phyloP scores from a whole-genome alignment of 2,888 invertebrate genomes.

The Colostygia pectinataria region DNA sequence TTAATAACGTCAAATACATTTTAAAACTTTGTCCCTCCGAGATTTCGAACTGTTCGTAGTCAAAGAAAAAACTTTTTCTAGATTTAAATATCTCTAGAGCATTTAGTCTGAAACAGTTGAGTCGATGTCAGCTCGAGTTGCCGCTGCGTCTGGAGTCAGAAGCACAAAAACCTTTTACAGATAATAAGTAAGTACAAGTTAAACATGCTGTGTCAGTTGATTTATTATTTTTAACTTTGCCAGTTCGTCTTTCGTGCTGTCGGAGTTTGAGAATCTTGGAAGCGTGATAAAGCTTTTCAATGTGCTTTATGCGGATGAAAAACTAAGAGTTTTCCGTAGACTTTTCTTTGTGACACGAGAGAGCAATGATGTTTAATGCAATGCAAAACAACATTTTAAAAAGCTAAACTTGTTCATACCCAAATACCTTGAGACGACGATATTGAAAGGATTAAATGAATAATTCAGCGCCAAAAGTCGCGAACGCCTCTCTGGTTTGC shows the following conservation, averaged over 20 bases:
- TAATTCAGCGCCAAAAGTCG: conserved; percentile 67
- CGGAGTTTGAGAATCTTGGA: conserved; percentile 19
- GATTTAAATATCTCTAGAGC: conserved; percentile 69
- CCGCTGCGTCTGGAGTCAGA: conserved; percentile 33
- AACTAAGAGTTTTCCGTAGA: neutral
- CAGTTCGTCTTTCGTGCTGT: conserved; percentile 27
- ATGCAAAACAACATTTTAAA: conserved; percentile 49
- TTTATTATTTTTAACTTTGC: conserved; percentile 36
- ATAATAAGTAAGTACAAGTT: conserved; percentile 36
- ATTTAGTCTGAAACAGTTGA: conserved; percentile 51
- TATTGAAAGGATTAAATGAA: conserved; percentile 76
- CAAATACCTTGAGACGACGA: conserved; percentile 54
- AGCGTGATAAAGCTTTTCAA: conserved; percentile 26
- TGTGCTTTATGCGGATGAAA: conserved; percentile 18
- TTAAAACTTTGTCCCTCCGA: conserved; percentile 48
- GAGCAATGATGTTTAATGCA: conserved; percentile 34
- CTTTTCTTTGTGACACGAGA: conserved; percentile 2
- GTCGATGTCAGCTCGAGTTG: conserved; percentile 49
- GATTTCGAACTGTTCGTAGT: conserved; percentile 52
- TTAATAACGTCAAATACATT: conserved; percentile 54
- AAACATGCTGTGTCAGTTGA: conserved; percentile 33
- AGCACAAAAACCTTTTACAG: conserved; percentile 40
- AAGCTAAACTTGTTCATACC: conserved; percentile 46
- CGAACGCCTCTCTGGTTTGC: conserved; percentile 54
- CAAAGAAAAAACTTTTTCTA: conserved; percentile 57